phyloP scores from a whole-genome alignment of 2,113 vertebrate species.

The Leucopternis melanops region DNA sequence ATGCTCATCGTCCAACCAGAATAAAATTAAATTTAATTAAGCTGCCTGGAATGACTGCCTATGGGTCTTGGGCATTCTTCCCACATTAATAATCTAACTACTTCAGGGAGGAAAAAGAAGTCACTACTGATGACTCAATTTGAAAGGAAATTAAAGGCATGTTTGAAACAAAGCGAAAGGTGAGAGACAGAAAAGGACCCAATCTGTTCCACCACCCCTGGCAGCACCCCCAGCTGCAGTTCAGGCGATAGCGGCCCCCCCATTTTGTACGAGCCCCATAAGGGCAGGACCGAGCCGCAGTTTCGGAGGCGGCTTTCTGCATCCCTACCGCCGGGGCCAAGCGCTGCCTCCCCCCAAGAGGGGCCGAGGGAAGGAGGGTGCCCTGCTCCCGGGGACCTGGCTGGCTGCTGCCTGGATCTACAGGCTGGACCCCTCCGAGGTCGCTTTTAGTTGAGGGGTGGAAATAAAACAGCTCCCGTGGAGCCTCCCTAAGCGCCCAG shows the following conservation, averaged over 20 bases:
- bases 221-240: rapidly evolving
- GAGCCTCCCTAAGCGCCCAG: neutral
- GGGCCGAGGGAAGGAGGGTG: neutral
- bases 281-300: neutral
- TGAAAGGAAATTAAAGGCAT: neutral
- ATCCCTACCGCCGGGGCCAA: neutral
- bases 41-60: neutral
- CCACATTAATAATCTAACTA: neutral
- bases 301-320: neutral
- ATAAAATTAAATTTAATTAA: conserved; percentile 24
- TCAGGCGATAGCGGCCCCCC: neutral
- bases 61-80: neutral
- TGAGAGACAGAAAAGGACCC: neutral
- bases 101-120: neutral
- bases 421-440: neutral
- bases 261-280: neutral
- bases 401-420: neutral
- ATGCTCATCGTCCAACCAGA: neutral
- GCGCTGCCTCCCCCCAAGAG: neutral
- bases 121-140: neutral
- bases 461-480: neutral
- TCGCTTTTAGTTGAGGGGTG: neutral
- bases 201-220: neutral
- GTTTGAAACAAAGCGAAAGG: neutral
- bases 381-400: neutral